Conservation (phyloP, 2,888 invertebrate species). For the Arge pagana region DNA sequence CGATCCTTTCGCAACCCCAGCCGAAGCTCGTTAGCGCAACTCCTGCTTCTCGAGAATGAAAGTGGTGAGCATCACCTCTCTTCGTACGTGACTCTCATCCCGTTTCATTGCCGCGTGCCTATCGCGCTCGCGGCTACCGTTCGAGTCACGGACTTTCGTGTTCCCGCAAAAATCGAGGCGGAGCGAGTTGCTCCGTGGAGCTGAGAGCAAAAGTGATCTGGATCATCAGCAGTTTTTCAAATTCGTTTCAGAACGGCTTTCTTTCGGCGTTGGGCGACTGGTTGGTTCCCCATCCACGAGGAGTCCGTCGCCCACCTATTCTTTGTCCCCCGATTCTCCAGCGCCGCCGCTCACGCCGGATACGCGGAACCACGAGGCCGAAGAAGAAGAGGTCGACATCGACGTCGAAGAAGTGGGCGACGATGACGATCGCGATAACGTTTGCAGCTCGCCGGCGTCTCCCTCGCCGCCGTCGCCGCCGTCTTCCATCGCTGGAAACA, state of each 20-base stretch:
- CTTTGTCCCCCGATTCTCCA: conserved; percentile 51
- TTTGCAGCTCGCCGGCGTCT: conserved; percentile 44
- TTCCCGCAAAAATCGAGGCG: no score
- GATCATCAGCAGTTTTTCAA: no score
- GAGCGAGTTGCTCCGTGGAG: no score
- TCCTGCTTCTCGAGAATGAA: conserved; percentile 26
- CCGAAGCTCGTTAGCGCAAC: conserved; percentile 42
- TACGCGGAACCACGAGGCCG: conserved; percentile 46
- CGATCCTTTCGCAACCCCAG: conserved; percentile 29
- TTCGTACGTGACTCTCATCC: conserved; percentile 53
- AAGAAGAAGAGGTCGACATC: conserved; percentile 52
- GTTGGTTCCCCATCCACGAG: conserved; percentile 61
- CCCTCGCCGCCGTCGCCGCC: conserved; percentile 40
- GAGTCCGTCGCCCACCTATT: conserved; percentile 51
- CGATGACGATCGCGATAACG: conserved; percentile 49
- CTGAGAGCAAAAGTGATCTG: no score
- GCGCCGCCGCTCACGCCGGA: no score
- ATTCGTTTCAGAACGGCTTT: conserved; percentile 74
- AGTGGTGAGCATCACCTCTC: conserved; percentile 37
- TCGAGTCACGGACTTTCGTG: neutral
- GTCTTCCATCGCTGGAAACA: conserved; percentile 38
- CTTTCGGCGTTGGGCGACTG: conserved; percentile 82
- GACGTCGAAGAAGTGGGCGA: conserved; percentile 55
- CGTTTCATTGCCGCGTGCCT: conserved; percentile 33
- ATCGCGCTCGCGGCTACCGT: neutral